These are phyloP conservation scores for Barnardius zonarius DNA, from an alignment of 2,113 vertebrate genomes.

Conservation along the genomic window DNA sequence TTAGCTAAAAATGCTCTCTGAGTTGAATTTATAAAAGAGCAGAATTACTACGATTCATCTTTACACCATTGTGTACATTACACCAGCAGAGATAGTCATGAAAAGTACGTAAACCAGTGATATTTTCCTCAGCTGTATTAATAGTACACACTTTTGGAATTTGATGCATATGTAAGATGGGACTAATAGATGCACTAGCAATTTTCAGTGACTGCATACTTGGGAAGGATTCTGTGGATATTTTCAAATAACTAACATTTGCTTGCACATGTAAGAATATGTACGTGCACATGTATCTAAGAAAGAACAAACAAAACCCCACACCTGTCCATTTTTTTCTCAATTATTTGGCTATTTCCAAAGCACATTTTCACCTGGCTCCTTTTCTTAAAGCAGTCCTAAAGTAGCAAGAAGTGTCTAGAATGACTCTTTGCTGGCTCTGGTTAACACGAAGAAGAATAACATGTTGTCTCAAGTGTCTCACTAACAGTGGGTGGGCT, in stretches of 20 bases:
- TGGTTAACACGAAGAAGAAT: background rate
- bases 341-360: background rate
- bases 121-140: background rate
- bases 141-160: background rate
- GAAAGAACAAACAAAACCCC: background rate
- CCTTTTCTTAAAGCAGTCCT: background rate
- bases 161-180: background rate
- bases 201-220: background rate
- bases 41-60: background rate
- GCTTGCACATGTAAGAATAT: background rate
- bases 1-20: background rate
- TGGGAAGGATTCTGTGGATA: background rate
- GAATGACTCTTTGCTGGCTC: background rate
- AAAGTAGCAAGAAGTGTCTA: background rate
- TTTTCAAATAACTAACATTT: background rate
- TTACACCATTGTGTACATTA: background rate
- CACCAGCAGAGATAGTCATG: background rate
- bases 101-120: background rate
- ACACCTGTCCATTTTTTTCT: background rate
- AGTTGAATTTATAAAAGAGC: background rate
- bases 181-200: background rate
- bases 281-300: background rate
- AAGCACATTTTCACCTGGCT: accelerated
- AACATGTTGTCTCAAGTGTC: background rate
- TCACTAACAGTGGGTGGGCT: background rate